Evolutionary conservation across 2,797 vertebrate genomes (phyloP).

Genomic region (Chiroxiphia lanceolata): DNA sequence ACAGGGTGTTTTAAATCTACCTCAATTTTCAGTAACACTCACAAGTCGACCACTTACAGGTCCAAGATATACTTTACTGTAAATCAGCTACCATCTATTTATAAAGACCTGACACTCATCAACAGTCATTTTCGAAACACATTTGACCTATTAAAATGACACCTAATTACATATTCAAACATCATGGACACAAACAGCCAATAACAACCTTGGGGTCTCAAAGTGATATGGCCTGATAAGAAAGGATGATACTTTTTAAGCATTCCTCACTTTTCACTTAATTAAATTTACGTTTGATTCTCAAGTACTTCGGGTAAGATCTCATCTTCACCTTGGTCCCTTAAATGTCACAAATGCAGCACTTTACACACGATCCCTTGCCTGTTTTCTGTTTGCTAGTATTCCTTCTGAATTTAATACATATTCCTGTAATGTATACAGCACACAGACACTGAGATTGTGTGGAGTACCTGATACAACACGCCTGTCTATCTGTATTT

Average conservation of each 20-base stretch:
- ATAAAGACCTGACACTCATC: slow-evolving; percentile 30
- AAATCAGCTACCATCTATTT: slow-evolving; percentile 2
- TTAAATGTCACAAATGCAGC: neutral
- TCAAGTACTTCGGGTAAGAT: neutral
- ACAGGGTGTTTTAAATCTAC: neutral
- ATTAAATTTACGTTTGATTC: slow-evolving; percentile 5
- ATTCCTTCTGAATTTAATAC: neutral
- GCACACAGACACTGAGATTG: neutral
- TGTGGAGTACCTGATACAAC: neutral
- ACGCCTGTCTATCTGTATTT: neutral
- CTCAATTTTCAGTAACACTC: neutral
- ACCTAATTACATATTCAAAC: slow-evolving; percentile 74
- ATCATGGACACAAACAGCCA: slow-evolving; percentile 69
- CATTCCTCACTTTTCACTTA: slow-evolving; percentile 5
- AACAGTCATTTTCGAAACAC: slow-evolving; percentile 56
- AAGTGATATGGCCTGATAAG: slow-evolving; percentile 46
- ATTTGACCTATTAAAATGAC: slow-evolving; percentile 73
- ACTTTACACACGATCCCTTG: neutral
- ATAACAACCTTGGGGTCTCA: slow-evolving; percentile 61
- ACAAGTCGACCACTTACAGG: neutral
- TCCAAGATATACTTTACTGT: neutral
- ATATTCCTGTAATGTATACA: neutral
- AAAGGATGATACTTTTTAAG: slow-evolving; percentile 56
- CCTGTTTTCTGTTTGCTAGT: neutral
- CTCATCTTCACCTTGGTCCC: neutral